Conservation (phyloP, 2,113 vertebrate genomes). For the Rhabdornis inornatus region DNA sequence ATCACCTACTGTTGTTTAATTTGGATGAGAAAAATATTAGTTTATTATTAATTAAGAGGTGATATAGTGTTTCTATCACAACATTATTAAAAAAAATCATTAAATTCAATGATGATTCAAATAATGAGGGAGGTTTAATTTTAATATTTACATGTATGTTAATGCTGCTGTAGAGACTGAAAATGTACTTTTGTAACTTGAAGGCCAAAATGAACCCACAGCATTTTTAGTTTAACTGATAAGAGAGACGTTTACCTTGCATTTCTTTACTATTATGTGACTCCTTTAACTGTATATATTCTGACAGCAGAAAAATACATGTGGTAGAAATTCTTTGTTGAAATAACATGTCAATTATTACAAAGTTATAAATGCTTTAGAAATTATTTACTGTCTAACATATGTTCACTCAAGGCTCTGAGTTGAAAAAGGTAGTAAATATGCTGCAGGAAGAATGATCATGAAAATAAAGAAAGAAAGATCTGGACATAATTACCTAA, state of each 20-base stretch:
- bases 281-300: neutral
- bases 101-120: neutral
- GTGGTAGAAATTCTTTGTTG: neutral
- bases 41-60: neutral
- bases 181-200: neutral
- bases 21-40: neutral
- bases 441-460: neutral
- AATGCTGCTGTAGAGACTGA: neutral
- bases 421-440: neutral
- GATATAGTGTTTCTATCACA: neutral
- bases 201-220: neutral
- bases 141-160: neutral
- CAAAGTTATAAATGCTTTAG: neutral
- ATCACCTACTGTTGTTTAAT: neutral
- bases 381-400: neutral
- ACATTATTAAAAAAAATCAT: neutral
- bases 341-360: neutral
- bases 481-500: slow-evolving; percentile 52
- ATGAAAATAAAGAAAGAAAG: neutral
- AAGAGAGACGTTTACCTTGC: neutral
- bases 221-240: neutral
- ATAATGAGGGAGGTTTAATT: neutral
- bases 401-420: neutral
- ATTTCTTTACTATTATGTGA: neutral
- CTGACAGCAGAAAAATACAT: neutral